Evolutionary conservation across 1,140 invertebrate genomes (phyloP), one percentile per base, ranked within the genome.

Genomic region (Penaeus vannamei): DNA sequence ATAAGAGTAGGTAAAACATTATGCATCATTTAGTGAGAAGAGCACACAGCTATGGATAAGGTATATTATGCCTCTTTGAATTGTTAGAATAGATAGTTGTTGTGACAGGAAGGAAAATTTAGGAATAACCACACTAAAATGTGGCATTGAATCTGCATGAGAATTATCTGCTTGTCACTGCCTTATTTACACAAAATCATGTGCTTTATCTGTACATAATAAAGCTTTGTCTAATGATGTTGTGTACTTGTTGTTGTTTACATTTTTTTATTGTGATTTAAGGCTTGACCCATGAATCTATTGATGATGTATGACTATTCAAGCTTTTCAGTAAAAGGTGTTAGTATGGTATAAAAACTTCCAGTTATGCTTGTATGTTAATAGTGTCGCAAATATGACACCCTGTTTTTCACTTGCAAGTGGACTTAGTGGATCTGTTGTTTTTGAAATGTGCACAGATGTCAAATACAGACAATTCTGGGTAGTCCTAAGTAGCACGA

Each of bases 131-230:
- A 80, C 29, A 53, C 62, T 46, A 36, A 62, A 59, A 23, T 42
- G 60, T 36, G 36, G 29, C 36, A 59, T 26, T 20, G 20, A 46
- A 20, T 32, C 46, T n/a, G 53, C 60, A 59, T 81, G 76, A 64
- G 76, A 64, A 79, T 76, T 32, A 64, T 86, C 76, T 86, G 76
- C 85, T 86, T 86, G 77, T 81, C 76, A 80, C 64, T 86, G 85
- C 85, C 85, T 86, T 86, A 86, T 76, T 84, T 84, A 86, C 77
- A 86, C 76, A 86, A 64, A 80, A 86, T 86, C 77, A 76, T 86
- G 85, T 86, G 85, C 85, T 86, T 86, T 86, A 86, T 80, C 85
- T 86, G 85, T 86, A 86, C 59, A 86, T 86, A 86, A n/a, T 77
- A 59, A 64, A 64, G 85, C 85, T 86, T 86, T 60, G 60, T 86